These are phyloP conservation scores for Bibio marci DNA, from an alignment of 2,888 invertebrate genomes.

Conservation along the genomic window DNA sequence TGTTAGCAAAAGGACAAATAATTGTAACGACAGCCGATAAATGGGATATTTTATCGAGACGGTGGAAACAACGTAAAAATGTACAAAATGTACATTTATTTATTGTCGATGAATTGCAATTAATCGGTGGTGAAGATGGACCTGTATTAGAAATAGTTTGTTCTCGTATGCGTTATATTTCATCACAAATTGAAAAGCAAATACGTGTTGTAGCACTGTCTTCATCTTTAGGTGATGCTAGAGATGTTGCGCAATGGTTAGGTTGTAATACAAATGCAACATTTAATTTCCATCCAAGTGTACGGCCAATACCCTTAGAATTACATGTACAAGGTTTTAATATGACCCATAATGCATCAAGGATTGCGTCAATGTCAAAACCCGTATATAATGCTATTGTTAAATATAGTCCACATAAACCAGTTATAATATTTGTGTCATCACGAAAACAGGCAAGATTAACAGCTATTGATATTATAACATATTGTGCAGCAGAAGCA, in stretches of 20 bases:
- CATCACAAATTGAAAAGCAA: slow-evolving; percentile 77
- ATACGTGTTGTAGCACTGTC: slow-evolving; percentile 90
- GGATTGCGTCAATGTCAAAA: slow-evolving; percentile 94
- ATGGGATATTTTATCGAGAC: slow-evolving; percentile 94
- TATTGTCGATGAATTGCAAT: slow-evolving; percentile 90
- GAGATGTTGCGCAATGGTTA: slow-evolving; percentile 91
- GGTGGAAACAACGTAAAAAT: slow-evolving; percentile 98
- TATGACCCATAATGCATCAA: slow-evolving; percentile 90
- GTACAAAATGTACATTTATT: slow-evolving; percentile 94
- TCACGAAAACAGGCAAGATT: slow-evolving; percentile 78
- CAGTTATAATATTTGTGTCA: slow-evolving; percentile 81
- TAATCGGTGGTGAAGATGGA: slow-evolving; percentile 77
- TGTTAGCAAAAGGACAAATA: slow-evolving; percentile 84
- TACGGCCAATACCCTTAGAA: slow-evolving; percentile 86
- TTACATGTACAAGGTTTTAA: slow-evolving; percentile 94
- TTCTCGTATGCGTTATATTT: slow-evolving; percentile 87
- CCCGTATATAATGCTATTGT: slow-evolving; percentile 89
- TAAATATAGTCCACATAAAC: slow-evolving; percentile 66
- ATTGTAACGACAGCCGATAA: slow-evolving; percentile 94
- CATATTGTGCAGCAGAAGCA: slow-evolving; percentile 81
- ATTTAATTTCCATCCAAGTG: slow-evolving; percentile 98
- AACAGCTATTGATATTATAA: slow-evolving; percentile 91
- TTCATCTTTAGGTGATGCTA: slow-evolving; percentile 85
- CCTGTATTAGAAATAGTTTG: slow-evolving; percentile 88
- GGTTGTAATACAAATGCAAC: slow-evolving; percentile 85